Base-by-base conservation (phyloP, 2,888 invertebrate genomes). In the Agrotis puta region DNA sequence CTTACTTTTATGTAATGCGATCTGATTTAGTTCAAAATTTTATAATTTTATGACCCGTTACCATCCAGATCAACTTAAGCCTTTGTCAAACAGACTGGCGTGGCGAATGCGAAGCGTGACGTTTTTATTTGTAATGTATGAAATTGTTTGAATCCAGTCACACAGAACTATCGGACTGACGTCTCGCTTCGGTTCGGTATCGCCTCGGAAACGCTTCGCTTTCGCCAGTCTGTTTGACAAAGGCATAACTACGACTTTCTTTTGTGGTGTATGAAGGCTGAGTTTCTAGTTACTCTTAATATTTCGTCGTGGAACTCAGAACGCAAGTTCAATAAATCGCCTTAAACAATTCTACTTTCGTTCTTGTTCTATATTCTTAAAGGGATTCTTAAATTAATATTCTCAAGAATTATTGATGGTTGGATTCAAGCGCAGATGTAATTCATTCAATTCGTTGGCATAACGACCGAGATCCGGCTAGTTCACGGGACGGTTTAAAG, bases 401-500 rank as follows among this genome's bases (percentile, higher is more conserved):
- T 72, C 73, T 72, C 50, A 57, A 76, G 83, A 82, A 81, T 84
- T 80, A 86, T 83, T 77, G 82, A 82, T 80, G 70, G 69, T 50
- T 63, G 63, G 64, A 71, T 71, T 74, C 62, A 65, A 74, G 66
- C 66, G 27, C 87, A 86, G 86, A 86, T 88, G 88, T 90, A 92
- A 92, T 92, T 90, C 91, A 93, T 93, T 90, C 90, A 89, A 90
- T 91, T 91, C 88, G 88, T 87, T 89, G 88, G 83, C 87, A 90
- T 91, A 93, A 92, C 90, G 91, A 88, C 88, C 88, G 84, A 88
- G 89, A 89, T 88, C 88, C 87, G 85, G 88, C 88, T 88, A 90
- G 90, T 90, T 90, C 89, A 87, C 87, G 87, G 88, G 89, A 90
- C 87, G 90, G 92, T 84, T 92, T 93, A 91, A 94, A 92, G 91